Percentiles rank a stretch among this genome's conserved stretches.
Conservation (phyloP, 2,113 vertebrate species). For the Pachycephala philippinensis region DNA sequence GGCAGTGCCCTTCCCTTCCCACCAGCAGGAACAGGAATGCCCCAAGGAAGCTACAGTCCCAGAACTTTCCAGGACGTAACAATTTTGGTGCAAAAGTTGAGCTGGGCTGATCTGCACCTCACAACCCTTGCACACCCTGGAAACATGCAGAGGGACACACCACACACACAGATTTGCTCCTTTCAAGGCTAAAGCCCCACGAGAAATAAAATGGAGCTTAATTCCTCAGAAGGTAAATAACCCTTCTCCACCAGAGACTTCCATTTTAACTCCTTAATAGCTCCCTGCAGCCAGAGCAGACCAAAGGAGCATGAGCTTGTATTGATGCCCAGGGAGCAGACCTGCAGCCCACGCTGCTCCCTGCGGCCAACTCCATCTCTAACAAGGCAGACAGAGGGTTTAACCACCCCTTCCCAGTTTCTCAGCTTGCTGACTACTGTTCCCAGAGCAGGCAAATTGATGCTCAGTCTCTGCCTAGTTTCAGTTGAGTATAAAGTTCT, state of each 20-base stretch:
- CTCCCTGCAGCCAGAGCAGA: neutral
- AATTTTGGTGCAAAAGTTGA: neutral
- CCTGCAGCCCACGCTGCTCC: fast-evolving
- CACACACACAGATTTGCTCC: neutral
- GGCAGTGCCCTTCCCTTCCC: neutral
- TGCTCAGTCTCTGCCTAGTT: neutral
- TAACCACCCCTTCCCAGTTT: neutral
- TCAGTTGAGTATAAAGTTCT: fast-evolving
- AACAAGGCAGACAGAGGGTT: neutral
- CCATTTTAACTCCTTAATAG: fast-evolving
- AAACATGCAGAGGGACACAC: too few species aligned
- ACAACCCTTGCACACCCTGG: fast-evolving
- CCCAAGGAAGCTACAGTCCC: neutral
- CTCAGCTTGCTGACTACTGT: neutral
- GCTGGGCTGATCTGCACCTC: fast-evolving
- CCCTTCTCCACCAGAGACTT: neutral
- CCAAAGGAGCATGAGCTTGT: fast-evolving
- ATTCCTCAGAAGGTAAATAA: neutral
- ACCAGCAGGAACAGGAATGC: neutral
- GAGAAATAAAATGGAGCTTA: neutral
- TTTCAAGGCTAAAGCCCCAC: neutral
- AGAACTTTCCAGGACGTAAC: neutral
- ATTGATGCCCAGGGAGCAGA: neutral
- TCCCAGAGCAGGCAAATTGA: neutral
- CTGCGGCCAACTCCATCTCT: neutral